These are phyloP conservation scores for Nycticebus coucang DNA, from an alignment of 2,113 vertebrate genomes.

Conservation along the genomic window DNA sequence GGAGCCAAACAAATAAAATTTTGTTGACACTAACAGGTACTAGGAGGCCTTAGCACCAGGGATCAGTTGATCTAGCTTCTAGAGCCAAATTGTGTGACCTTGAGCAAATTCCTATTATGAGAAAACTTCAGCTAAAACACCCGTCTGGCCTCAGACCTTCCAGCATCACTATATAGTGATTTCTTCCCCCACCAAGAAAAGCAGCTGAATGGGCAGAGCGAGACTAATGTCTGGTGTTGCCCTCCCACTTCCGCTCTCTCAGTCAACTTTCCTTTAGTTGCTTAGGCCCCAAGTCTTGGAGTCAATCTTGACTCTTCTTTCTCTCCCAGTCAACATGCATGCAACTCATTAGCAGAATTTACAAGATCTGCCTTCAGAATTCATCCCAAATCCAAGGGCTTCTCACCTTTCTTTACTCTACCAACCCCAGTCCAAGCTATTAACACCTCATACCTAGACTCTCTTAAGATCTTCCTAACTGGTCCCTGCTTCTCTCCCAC, in stretches of 20 bases:
- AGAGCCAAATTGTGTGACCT: not conserved
- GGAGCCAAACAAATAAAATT: not conserved
- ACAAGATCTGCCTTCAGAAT: not conserved
- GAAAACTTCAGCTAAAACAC: not conserved
- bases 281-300: not conserved
- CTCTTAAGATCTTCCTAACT: not conserved
- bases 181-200: not conserved
- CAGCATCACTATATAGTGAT: fast-evolving
- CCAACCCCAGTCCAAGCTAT: not conserved
- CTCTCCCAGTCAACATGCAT: not conserved
- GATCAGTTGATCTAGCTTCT: not conserved
- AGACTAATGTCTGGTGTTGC: not conserved
- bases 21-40: not conserved
- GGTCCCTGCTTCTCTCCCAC: not conserved
- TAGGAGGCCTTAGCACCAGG: not conserved
- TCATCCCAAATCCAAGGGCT: not conserved
- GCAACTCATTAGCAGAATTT: not conserved
- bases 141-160: not conserved
- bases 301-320: not conserved
- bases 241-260: not conserved
- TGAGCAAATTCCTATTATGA: not conserved
- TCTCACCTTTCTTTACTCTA: not conserved
- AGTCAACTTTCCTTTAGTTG: not conserved
- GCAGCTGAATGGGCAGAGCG: not conserved
- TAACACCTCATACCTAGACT: too few relatives aligned